These are phyloP conservation scores for Cryptomyrus ogoouensis DNA, from an alignment of 2,113 vertebrate genomes.

Conservation along the genomic window DNA sequence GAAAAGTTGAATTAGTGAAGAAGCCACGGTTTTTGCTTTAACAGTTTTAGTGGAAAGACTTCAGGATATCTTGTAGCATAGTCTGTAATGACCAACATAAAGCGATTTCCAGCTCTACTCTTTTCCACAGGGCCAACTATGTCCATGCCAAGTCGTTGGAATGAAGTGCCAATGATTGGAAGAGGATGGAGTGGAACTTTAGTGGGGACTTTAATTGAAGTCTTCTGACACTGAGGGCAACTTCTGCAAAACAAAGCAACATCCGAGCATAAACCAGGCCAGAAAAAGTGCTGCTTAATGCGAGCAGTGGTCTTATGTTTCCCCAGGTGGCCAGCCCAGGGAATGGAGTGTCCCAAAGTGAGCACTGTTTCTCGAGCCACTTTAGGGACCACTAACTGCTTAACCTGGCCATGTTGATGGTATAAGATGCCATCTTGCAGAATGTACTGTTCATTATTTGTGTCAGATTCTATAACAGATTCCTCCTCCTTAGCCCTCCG, in stretches of 20 bases:
- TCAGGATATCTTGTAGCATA: constrained; percentile 8
- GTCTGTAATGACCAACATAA: not conserved
- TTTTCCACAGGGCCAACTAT: constrained; percentile 1
- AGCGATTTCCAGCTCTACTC: not conserved
- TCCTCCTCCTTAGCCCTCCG: not conserved
- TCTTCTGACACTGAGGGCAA: constrained; percentile 12
- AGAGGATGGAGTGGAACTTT: not conserved
- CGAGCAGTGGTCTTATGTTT: not conserved
- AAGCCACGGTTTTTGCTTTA: not conserved
- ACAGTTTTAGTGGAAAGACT: not conserved
- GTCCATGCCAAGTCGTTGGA: not conserved
- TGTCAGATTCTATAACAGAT: too few relatives aligned
- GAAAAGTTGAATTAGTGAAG: not conserved
- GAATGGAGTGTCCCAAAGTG: not conserved
- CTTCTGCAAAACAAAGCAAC: not conserved
- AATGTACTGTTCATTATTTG: not conserved
- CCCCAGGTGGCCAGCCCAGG: constrained; percentile 15
- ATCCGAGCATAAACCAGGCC: constrained; percentile 2
- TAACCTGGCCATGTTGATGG: not conserved
- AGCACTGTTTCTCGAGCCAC: not conserved
- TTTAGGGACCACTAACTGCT: not conserved
- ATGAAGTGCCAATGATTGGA: not conserved
- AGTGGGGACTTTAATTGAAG: not conserved
- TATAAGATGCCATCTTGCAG: not conserved
- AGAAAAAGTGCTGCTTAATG: not conserved